phyloP scores from a whole-genome alignment of 1,140 invertebrate genomes.

The Zaprionus davidi region DNA sequence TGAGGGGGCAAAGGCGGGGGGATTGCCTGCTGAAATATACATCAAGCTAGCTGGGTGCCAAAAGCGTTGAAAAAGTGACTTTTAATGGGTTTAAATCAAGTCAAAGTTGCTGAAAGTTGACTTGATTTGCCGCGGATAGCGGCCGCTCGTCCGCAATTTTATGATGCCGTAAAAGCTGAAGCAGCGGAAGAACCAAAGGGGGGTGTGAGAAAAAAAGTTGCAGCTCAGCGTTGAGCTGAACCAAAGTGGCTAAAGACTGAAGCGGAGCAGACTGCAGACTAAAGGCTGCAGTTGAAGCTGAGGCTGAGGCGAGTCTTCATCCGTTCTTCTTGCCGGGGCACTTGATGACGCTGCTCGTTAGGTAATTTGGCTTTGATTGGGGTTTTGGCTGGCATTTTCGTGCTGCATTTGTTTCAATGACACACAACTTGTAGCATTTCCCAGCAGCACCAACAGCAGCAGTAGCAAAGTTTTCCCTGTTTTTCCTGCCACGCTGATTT shows the following conservation, averaged over 20 bases:
- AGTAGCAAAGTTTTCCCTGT: not conserved
- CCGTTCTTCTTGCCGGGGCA: constrained; percentile 4
- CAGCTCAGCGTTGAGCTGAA: constrained; percentile 51
- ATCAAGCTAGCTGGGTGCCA: constrained; percentile 41
- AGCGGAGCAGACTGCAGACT: not conserved
- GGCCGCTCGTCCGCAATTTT: constrained; percentile 55
- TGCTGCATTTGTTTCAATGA: constrained; percentile 81
- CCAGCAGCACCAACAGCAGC: not conserved
- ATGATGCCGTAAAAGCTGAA: constrained; percentile 69
- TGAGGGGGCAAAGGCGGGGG: not conserved
- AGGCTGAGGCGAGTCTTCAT: not conserved
- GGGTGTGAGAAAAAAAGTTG: constrained; percentile 51
- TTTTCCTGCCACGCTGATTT: not conserved
- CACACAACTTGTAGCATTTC: constrained; percentile 56
- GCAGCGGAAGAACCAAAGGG: not conserved
- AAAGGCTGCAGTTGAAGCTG: not conserved
- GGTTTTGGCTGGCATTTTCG: constrained; percentile 71
- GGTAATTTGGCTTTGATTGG: constrained; percentile 81
- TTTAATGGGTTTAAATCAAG: constrained; percentile 83
- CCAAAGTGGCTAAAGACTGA: constrained; percentile 48
- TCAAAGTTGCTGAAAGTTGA: constrained; percentile 82
- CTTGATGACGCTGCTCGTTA: constrained; percentile 77
- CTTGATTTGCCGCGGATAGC: constrained; percentile 74
- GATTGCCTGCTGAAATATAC: constrained; percentile 1
- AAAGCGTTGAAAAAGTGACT: constrained; percentile 82